Percentiles rank a stretch among this genome's conserved stretches.
phyloP scores from a whole-genome alignment of 1,140 invertebrate species.

The Zeugodacus cucurbitae region DNA sequence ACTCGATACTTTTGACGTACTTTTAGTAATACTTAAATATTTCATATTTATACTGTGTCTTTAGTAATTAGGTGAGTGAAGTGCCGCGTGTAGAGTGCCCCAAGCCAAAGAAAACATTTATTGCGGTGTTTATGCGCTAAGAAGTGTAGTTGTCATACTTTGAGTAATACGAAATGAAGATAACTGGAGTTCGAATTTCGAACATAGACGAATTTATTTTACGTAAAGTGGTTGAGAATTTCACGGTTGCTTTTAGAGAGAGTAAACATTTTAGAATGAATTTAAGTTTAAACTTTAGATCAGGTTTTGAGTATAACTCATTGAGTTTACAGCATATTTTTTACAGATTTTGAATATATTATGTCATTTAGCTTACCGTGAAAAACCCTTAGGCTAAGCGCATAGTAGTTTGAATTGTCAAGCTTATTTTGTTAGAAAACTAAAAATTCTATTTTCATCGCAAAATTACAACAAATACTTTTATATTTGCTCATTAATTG shows the following conservation, averaged over 20 bases:
- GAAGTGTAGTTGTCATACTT: background rate
- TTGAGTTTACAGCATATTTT: no score
- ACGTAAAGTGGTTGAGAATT: background rate
- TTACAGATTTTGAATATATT: no score
- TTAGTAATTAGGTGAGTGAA: background rate
- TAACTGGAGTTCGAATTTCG: background rate
- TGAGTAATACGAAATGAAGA: background rate
- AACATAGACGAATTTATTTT: background rate
- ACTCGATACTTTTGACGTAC: background rate
- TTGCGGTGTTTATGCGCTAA: background rate
- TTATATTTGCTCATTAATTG: background rate
- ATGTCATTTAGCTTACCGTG: no score
- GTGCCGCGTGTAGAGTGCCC: slow-evolving; percentile 38
- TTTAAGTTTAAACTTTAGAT: background rate
- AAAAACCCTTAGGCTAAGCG: no score
- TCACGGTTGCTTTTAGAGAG: background rate
- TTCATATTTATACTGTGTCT: background rate
- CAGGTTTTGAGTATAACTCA: no score
- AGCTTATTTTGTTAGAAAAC: background rate
- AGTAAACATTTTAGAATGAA: background rate
- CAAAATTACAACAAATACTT: background rate
- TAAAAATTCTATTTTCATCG: background rate
- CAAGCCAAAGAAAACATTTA: slow-evolving; percentile 30
- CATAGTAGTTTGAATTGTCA: background rate
- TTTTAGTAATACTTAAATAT: background rate